A percentile compares a stretch with the other conserved stretches of the same genome.
These are phyloP conservation scores for Meteorus colon DNA, from an alignment of 2,888 invertebrate species.

Conservation along the genomic window DNA sequence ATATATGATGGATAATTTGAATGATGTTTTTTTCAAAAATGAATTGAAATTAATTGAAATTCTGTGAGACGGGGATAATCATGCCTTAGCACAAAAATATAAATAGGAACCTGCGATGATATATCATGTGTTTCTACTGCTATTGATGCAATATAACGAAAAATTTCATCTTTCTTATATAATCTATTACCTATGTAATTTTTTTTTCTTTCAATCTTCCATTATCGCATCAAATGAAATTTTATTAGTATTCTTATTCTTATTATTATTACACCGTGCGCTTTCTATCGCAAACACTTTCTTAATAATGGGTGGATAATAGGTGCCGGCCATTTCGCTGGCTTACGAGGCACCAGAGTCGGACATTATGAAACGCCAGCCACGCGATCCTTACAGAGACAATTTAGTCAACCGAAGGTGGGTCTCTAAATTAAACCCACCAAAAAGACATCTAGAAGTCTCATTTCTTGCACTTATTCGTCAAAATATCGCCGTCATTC, in stretches of 20 bases:
- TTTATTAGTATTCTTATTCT: constrained; percentile 45
- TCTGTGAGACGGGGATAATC: constrained; percentile 17
- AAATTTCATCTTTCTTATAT: constrained; percentile 26
- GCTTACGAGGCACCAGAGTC: constrained; percentile 99
- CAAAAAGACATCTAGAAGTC: constrained; percentile 54
- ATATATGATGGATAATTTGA: neutral
- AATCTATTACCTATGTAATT: constrained; percentile 9
- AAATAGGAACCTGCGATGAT: neutral
- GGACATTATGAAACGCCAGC: constrained; percentile 99
- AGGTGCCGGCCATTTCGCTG: constrained; percentile 99
- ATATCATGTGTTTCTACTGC: neutral
- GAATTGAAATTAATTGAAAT: constrained; percentile 18
- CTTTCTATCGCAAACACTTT: constrained; percentile 53
- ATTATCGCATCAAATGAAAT: constrained; percentile 38
- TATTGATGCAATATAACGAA: constrained; percentile 16
- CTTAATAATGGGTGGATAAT: constrained; percentile 70
- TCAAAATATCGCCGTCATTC: constrained; percentile 21
- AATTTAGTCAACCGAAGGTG: constrained; percentile 99
- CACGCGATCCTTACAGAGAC: constrained; percentile 97
- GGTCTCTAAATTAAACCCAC: constrained; percentile 74
- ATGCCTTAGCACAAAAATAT: neutral
- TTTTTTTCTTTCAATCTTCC: neutral
- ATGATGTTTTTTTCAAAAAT: neutral
- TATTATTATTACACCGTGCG: constrained; percentile 43
- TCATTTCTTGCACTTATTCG: constrained; percentile 45